Evolutionary conservation across 1,140 invertebrate species (phyloP).

Genomic region (Brachionus sp.): DNA sequence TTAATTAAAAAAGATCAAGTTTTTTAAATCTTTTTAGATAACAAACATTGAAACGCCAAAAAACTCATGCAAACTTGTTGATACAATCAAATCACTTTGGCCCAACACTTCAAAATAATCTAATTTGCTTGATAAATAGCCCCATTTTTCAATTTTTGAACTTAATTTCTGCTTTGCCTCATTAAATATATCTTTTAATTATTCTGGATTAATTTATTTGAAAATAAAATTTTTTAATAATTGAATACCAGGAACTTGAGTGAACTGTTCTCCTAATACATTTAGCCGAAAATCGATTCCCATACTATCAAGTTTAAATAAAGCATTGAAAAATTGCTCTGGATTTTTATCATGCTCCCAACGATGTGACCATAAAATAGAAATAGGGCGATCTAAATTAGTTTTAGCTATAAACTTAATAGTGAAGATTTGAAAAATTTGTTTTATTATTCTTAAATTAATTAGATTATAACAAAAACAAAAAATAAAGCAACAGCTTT

Average conservation of each 20-base stretch:
- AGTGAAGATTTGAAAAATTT: not conserved
- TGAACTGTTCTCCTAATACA: conserved; percentile 66
- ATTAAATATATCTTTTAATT: conserved; percentile 52
- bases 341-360: conserved; percentile 79
- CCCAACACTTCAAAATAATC: conserved; percentile 65
- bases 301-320: conserved; percentile 63
- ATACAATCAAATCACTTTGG: conserved; percentile 66
- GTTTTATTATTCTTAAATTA: too few species aligned
- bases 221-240: not conserved
- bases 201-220: not conserved
- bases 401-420: not conserved
- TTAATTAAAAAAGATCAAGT: conserved; percentile 49
- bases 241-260: conserved; percentile 61
- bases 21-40: conserved; percentile 53
- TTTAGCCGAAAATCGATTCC: conserved; percentile 65
- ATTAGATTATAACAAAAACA: too few species aligned
- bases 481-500: too few species aligned
- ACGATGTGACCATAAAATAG: conserved; percentile 73
- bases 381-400: conserved; percentile 56
- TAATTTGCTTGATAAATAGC: conserved; percentile 63
- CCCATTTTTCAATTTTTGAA: conserved; percentile 65
- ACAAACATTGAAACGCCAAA: conserved; percentile 69
- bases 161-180: conserved; percentile 61
- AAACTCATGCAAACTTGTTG: conserved; percentile 73
- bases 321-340: conserved; percentile 64